Evolutionary conservation across 2,888 invertebrate genomes (phyloP), one percentile per base, ranked within the genome.

Genomic region (Drosophila mercatorum): DNA sequence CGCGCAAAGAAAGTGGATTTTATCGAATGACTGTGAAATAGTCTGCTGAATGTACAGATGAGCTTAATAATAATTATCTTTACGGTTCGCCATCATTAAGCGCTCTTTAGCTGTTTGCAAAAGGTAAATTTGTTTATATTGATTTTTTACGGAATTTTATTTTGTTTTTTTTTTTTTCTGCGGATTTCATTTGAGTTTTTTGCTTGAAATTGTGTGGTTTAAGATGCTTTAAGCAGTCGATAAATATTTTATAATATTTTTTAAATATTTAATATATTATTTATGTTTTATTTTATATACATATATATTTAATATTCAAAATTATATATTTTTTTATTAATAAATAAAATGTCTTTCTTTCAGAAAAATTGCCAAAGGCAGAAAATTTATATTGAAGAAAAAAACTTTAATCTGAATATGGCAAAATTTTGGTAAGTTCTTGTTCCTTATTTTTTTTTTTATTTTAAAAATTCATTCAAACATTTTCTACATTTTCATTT

Each of bases 11-110:
- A 34, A 47, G 34, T 8, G n/a, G 11, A 40, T 53, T 64, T 47
- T 17, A 41, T 64, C 17, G 17, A 17, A 17, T 17, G 17, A 17
- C 17, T 17, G 17, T 41, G 17, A 17, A 62, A 64, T 10, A 41
- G 46, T 49, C 28, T 40, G 22, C 2, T 31, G 5, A 44, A 40
- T 11, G 31, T 46, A 14, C 14, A 38, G 12, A 46, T 31, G 56
- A 6, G 17, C 28, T 31, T 40, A 11, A 63, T 31, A 38, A 56
- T 56, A 47, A 53, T 53, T 65, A 44, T 43, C 51, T 49, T 17
- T 5, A 46, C 38, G 44, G 43, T 6, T 36, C n/a, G 49, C 40
- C 14, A n/a, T 22, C 51, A 14, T 26, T 12, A 26, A 26, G 11
- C n/a, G 40, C 28, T n/a, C 17, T 38, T 7, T 38, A 28, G 5